These are phyloP conservation scores for Strigops habroptila DNA, from an alignment of 2,113 vertebrate genomes.

Conservation along the genomic window DNA sequence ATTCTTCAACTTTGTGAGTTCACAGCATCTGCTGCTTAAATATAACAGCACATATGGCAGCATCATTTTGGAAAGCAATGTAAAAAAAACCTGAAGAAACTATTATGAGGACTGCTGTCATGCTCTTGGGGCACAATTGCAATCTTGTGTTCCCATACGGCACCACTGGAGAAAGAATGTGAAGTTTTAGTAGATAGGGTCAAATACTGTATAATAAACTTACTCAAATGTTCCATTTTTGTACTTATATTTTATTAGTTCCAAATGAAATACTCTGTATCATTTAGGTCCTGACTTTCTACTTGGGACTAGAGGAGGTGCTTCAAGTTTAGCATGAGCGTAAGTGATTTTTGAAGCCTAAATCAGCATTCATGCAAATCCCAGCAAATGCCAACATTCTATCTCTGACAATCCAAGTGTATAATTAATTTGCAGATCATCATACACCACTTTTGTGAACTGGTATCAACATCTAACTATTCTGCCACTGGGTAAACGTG, in stretches of 20 bases:
- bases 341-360: background rate
- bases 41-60: conserved; percentile 67
- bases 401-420: background rate
- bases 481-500: background rate
- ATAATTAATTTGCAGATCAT: conserved; percentile 33
- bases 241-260: background rate
- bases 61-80: conserved; percentile 62
- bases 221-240: background rate
- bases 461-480: background rate
- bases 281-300: background rate
- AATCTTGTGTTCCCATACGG: conserved; percentile 34
- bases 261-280: conserved; percentile 4
- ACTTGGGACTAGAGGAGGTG: background rate
- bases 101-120: conserved; percentile 27
- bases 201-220: conserved; percentile 31
- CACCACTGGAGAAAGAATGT: background rate
- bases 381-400: background rate
- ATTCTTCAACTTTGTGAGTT: conserved; percentile 63
- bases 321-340: background rate
- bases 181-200: conserved; percentile 9
- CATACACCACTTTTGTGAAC: background rate
- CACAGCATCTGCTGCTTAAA: conserved; percentile 72
- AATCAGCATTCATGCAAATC: background rate
- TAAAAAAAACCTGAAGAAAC: conserved; percentile 58
- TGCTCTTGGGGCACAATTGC: conserved; percentile 33